Evolutionary conservation across 64 coral and sea anemone species (phyloP).

Genomic region (Stylophora pistillata): DNA sequence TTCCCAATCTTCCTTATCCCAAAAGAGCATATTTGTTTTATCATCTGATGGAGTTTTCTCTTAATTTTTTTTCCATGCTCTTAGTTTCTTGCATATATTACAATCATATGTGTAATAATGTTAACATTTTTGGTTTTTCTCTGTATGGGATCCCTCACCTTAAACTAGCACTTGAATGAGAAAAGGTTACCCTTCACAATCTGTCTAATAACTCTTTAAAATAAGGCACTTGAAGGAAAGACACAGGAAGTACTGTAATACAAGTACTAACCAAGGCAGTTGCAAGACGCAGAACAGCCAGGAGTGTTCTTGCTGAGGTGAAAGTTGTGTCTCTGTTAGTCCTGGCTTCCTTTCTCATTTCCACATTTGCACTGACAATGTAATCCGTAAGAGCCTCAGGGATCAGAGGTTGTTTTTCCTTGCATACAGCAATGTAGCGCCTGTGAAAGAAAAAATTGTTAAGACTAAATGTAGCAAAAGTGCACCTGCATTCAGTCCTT

Average conservation of each 20-base stretch:
- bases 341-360: constrained; percentile 98
- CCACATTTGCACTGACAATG: constrained; percentile 97
- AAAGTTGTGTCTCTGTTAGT: constrained; percentile 92
- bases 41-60: too few species aligned
- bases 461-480: background rate
- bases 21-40: too few species aligned
- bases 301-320: constrained; percentile 93
- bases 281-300: constrained; percentile 89
- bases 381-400: constrained; percentile 85
- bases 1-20: too few species aligned
- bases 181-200: too few species aligned
- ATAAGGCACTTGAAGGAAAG: background rate
- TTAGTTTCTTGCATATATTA: too few species aligned
- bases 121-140: too few species aligned
- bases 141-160: too few species aligned
- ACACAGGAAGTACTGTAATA: too few species aligned
- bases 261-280: constrained; percentile 86
- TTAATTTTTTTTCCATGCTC: too few species aligned
- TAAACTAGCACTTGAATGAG: too few species aligned
- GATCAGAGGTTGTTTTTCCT: constrained; percentile 92
- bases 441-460: constrained; percentile 32
- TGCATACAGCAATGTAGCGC: constrained; percentile 94
- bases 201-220: background rate
- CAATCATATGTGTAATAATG: too few species aligned
- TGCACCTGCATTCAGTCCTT: too few species aligned